These are phyloP conservation scores for Papilio protenor DNA, from an alignment of 2,888 invertebrate genomes.

Conservation along the genomic window DNA sequence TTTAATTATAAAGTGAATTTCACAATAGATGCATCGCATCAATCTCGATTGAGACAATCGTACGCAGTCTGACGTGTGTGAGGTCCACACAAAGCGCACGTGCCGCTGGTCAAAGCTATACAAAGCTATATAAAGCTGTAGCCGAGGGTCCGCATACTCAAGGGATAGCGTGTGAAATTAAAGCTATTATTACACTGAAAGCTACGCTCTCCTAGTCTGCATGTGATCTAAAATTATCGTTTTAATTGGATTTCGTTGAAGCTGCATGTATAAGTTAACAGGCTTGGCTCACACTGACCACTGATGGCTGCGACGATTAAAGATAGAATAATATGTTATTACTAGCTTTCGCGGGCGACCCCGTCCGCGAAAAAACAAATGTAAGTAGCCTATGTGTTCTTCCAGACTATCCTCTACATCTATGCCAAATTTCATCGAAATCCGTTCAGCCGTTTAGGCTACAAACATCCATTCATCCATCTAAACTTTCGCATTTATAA, in stretches of 20 bases:
- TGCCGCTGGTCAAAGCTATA: slow-evolving; percentile 37
- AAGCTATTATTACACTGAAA: slow-evolving; percentile 64
- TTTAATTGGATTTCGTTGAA: slow-evolving; percentile 35
- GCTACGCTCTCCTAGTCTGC: slow-evolving; percentile 44
- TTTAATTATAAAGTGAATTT: slow-evolving; percentile 25
- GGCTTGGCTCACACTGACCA: neutral
- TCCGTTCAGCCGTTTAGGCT: too few relatives aligned
- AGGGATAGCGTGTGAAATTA: slow-evolving; percentile 68
- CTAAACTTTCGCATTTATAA: too few relatives aligned
- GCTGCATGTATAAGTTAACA: neutral
- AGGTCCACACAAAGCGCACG: slow-evolving; percentile 26
- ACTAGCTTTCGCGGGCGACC: too few relatives aligned
- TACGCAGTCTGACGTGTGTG: slow-evolving; percentile 4
- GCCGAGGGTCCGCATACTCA: slow-evolving; percentile 53
- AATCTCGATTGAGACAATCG: slow-evolving; percentile 16
- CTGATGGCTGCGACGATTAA: neutral
- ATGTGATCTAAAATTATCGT: slow-evolving; percentile 48
- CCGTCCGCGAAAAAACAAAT: too few relatives aligned
- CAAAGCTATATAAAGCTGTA: slow-evolving; percentile 40
- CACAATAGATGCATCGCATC: slow-evolving; percentile 20
- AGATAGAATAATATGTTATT: too few relatives aligned
- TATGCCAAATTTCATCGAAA: too few relatives aligned
- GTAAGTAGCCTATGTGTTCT: too few relatives aligned
- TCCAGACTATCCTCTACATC: too few relatives aligned
- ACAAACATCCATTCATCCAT: too few relatives aligned